A percentile compares a stretch with the other conserved stretches of the same genome.
Evolutionary conservation across 2,888 invertebrate genomes (phyloP).

Genomic region (Ditula angustiorana): DNA sequence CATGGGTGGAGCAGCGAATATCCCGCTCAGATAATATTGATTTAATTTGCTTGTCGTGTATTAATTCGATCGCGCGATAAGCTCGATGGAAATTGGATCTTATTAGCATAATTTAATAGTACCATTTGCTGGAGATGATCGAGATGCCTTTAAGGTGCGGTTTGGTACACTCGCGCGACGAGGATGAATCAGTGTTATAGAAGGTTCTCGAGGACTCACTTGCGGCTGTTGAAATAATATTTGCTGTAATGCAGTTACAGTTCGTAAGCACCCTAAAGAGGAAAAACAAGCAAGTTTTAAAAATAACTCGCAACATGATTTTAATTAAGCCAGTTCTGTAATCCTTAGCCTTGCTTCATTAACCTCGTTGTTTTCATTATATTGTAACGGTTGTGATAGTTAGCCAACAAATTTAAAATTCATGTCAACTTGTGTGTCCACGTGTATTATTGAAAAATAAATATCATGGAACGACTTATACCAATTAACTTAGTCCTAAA

Average conservation of each 20-base stretch:
- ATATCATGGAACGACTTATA: no score
- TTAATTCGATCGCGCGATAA: constrained; percentile 53
- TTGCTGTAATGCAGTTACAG: constrained; percentile 8
- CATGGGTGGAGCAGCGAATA: constrained; percentile 52
- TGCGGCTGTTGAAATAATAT: constrained; percentile 38
- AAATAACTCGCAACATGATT: no score
- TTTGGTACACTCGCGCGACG: constrained; percentile 38
- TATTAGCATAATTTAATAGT: constrained; percentile 60
- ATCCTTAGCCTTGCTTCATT: no score
- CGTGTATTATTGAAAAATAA: no score
- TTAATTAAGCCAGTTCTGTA: no score
- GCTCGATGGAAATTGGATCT: constrained; percentile 49
- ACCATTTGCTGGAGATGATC: constrained; percentile 48
- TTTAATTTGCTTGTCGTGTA: constrained; percentile 52
- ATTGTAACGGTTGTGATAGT: no score
- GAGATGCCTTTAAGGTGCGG: constrained; percentile 41
- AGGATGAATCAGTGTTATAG: constrained; percentile 20
- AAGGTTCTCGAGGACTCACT: constrained; percentile 15
- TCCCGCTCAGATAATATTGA: constrained; percentile 57
- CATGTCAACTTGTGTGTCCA: no score
- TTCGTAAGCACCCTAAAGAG: not conserved
- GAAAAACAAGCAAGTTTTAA: not conserved
- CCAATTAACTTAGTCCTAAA: no score
- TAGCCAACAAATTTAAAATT: no score
- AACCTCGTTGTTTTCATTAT: no score